Evolutionary conservation across 2,113 vertebrate genomes (phyloP).

Genomic region (Hemiscyllium ocellatum): DNA sequence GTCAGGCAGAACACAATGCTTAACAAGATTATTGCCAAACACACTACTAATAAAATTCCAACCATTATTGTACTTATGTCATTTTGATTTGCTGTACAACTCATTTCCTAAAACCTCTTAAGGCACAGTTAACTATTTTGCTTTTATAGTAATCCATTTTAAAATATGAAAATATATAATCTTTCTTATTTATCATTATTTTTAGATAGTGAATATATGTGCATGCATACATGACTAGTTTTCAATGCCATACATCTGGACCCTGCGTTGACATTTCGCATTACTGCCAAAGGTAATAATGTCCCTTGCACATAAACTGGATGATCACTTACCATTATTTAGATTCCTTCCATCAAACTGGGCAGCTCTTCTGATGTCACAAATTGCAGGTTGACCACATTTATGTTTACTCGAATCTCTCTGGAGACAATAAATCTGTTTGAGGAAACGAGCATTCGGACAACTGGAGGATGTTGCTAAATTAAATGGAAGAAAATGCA

Average conservation of each 20-base stretch:
- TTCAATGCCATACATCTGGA: neutral
- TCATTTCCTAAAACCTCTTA: neutral
- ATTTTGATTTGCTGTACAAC: neutral
- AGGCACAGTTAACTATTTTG: neutral
- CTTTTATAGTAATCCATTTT: neutral
- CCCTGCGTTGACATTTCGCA: neutral
- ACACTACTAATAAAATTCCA: neutral
- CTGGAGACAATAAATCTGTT: constrained; percentile 30
- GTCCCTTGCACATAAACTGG: neutral
- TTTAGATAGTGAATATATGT: neutral
- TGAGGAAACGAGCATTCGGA: neutral
- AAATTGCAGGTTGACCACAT: constrained; percentile 22
- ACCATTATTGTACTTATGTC: neutral
- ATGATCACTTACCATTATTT: constrained; percentile 29
- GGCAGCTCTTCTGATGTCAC: neutral
- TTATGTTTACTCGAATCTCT: constrained; percentile 20
- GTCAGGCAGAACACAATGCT: neutral
- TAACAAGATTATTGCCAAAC: neutral
- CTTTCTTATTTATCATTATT: neutral
- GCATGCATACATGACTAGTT: neutral
- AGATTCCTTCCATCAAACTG: neutral
- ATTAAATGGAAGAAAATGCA: constrained; percentile 16
- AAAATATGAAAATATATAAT: neutral
- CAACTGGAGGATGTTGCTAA: constrained; percentile 20
- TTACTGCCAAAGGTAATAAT: neutral